Evolutionary conservation across 2,113 vertebrate genomes (phyloP), one percentile per base, ranked within the genome.

Genomic region (Zootoca vivipara): DNA sequence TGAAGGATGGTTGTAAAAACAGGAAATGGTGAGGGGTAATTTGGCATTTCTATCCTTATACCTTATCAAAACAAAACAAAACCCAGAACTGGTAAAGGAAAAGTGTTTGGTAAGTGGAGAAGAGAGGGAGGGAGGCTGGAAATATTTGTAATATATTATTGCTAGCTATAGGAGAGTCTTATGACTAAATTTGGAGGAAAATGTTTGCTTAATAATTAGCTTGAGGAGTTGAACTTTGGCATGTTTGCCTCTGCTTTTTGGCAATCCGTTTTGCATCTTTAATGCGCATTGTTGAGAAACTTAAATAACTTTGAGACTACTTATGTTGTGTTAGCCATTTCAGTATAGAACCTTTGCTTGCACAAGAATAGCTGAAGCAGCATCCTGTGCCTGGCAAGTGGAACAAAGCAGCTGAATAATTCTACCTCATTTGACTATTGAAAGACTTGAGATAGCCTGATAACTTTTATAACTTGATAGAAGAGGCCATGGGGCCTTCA

Each of bases 171-270:
- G 81, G 75, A 85, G 90, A 83, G 35, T 86, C 75, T 83, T 70
- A 1, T 79, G 78, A 67, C 75, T 91, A 91, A 74, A 0, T 0
- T 0, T 83, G 84, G 79, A 73, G 83, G 90, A 90, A 93, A 89
- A 75, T 75, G 58, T 22, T 28, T 75, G 52, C 18, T 28, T 75
- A 22, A 89, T 94, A 89, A 15, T 91, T 70, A 92, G 80, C 38
- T 83, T 40, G 74, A 90, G 35, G 9, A 83, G 20, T 46, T 91
- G 91, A 92, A 85, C 89, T 92, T 94, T 70, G 30, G 33, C 90
- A 69, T 46, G 7, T n/a, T 87, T 82, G 70, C 81, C 64, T 94
- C 70, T 83, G 83, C 20, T 89, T 89, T 92, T 89, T 62, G 67
- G 33, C 52, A 89, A 79, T 72, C 85, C 85, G 13, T 30, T 87